A percentile compares a stretch with the other conserved stretches of the same genome.
These are phyloP conservation scores for Halcyon chelicuti DNA, from an alignment of 2,797 vertebrate species.

Conservation along the genomic window DNA sequence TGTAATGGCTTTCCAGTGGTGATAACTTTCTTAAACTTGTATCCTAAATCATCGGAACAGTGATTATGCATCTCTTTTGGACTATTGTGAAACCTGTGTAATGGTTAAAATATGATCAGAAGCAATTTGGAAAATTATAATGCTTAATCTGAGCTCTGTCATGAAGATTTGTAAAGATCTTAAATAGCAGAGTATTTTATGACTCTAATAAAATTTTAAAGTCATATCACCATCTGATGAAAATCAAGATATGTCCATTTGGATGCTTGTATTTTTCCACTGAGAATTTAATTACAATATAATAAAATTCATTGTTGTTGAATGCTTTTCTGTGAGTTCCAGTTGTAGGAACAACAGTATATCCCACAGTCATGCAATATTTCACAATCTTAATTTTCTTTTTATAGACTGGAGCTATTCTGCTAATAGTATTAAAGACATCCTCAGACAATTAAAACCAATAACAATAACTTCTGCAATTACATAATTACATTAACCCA, in stretches of 20 bases:
- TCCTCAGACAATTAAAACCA: not conserved
- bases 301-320: not conserved
- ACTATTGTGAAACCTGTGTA: not conserved
- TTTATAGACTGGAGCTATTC: not conserved
- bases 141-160: not conserved
- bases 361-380: not conserved
- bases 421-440: not conserved
- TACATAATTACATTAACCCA: not conserved
- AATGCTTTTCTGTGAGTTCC: not conserved
- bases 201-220: not conserved
- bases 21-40: not conserved
- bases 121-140: not conserved
- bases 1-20: not conserved
- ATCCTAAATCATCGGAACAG: not conserved
- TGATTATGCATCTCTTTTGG: not conserved
- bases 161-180: not conserved
- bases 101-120: not conserved
- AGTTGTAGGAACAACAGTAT: not conserved
- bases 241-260: not conserved
- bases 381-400: slow-evolving; percentile 6
- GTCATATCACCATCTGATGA: not conserved
- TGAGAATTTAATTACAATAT: not conserved
- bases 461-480: not conserved
- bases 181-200: not conserved
- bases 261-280: not conserved